phyloP scores from a whole-genome alignment of 1,140 invertebrate species.

The Drosophila neocordata region DNA sequence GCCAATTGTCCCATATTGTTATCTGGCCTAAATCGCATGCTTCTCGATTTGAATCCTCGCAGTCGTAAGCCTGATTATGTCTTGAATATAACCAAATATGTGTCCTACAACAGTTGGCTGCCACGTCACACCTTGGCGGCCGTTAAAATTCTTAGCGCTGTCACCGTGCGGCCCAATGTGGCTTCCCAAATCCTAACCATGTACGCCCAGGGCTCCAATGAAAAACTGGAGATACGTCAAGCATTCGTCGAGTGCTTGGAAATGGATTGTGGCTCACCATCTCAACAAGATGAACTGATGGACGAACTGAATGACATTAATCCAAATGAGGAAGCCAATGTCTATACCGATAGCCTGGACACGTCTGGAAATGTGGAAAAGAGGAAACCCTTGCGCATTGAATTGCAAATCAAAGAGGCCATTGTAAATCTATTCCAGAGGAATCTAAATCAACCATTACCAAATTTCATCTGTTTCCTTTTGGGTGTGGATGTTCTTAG shows the following conservation, averaged over 20 bases:
- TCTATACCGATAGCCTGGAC: neutral
- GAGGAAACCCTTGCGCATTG: slow-evolving; percentile 60
- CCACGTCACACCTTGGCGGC: slow-evolving; percentile 88
- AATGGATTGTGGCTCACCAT: slow-evolving; percentile 84
- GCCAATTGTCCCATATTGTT: slow-evolving; percentile 86
- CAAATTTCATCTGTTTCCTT: slow-evolving; percentile 95
- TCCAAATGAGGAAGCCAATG: neutral
- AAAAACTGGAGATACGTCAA: slow-evolving; percentile 86
- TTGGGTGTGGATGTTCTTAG: slow-evolving; percentile 91
- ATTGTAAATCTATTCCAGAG: slow-evolving; percentile 90
- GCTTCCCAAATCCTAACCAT: slow-evolving; percentile 89
- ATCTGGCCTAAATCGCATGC: slow-evolving; percentile 89
- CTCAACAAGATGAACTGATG: slow-evolving; percentile 24
- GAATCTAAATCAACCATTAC: slow-evolving; percentile 88
- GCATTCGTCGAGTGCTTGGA: slow-evolving; percentile 96
- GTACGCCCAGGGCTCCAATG: slow-evolving; percentile 85
- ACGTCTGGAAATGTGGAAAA: slow-evolving; percentile 21
- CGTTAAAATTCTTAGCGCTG: slow-evolving; percentile 87
- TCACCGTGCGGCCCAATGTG: slow-evolving; percentile 87
- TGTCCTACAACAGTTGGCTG: slow-evolving; percentile 88
- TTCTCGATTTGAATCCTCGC: slow-evolving; percentile 91
- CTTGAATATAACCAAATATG: slow-evolving; percentile 90
- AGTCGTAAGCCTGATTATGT: slow-evolving; percentile 91
- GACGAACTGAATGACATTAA: slow-evolving; percentile 14
- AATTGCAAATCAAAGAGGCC: slow-evolving; percentile 85